Conservation (phyloP, 2,113 vertebrate species). For the Haliaeetus leucogaster region DNA sequence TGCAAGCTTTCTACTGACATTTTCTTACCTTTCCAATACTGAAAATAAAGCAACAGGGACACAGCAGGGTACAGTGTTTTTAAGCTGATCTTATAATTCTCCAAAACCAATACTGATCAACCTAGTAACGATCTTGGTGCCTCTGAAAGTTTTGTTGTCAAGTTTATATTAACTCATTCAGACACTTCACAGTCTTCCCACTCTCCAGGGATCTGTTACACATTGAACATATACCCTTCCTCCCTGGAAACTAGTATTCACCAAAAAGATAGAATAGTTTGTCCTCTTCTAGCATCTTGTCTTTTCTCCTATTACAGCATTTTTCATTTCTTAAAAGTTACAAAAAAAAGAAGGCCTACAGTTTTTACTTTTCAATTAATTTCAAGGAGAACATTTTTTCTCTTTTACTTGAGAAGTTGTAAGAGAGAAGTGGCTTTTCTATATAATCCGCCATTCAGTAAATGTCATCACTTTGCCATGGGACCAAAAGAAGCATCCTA, state of each 20-base stretch:
- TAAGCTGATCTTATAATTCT: not conserved
- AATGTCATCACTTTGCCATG: not conserved
- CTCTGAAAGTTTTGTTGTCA: not conserved
- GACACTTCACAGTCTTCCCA: not conserved
- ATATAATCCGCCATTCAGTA: not conserved
- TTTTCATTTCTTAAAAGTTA: not conserved
- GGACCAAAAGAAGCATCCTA: not conserved
- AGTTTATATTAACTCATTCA: not conserved
- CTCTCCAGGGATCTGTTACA: not conserved
- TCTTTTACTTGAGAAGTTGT: not conserved
- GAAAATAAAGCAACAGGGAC: not conserved
- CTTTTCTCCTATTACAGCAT: not conserved
- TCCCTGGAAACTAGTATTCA: not conserved
- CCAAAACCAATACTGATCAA: not conserved
- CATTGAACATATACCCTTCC: accelerated
- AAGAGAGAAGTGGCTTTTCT: not conserved
- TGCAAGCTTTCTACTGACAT: not conserved
- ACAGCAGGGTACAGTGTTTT: not conserved
- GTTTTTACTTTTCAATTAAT: not conserved
- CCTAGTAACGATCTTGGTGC: not conserved
- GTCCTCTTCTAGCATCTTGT: not conserved
- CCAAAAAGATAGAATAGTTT: not conserved
- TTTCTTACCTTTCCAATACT: not conserved
- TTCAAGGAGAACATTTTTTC: not conserved
- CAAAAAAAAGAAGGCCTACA: not conserved